Percentiles rank a stretch among this genome's conserved stretches.
phyloP scores from a whole-genome alignment of 2,888 invertebrate genomes.

The Stegophylla sp. region DNA sequence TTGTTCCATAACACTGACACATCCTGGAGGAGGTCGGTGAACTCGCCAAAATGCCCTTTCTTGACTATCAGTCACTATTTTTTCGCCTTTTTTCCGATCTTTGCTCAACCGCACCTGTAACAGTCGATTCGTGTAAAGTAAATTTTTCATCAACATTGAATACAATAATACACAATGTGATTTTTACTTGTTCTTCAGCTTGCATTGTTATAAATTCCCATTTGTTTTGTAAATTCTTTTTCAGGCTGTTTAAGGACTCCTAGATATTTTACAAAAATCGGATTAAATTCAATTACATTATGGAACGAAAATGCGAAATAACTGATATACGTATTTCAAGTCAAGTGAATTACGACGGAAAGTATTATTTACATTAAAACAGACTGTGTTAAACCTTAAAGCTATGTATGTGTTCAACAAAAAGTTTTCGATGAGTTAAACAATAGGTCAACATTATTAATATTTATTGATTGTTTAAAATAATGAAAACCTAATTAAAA shows the following conservation, averaged over 20 bases:
- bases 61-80: constrained; percentile 93
- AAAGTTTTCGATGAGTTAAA: not conserved
- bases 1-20: constrained; percentile 82
- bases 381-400: no score
- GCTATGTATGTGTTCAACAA: not conserved
- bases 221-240: constrained; percentile 93
- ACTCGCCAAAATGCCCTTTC: constrained; percentile 98
- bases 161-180: constrained; percentile 60
- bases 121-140: not conserved
- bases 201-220: constrained; percentile 97
- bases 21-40: constrained; percentile 90
- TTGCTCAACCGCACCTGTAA: constrained; percentile 84
- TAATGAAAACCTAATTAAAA: no score
- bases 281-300: constrained; percentile 17
- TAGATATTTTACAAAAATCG: constrained; percentile 63
- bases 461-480: no score
- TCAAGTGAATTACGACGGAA: no score
- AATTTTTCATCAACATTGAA: constrained; percentile 32
- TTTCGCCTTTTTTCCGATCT: constrained; percentile 94
- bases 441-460: no score
- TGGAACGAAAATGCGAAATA: no score
- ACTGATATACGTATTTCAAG: no score
- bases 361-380: constrained; percentile 56
- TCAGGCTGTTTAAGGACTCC: constrained; percentile 85
- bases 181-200: constrained; percentile 90